Percentiles rank a stretch among this genome's conserved stretches.
Conservation (phyloP, 2,888 invertebrate species). For the Lypha dubia region DNA sequence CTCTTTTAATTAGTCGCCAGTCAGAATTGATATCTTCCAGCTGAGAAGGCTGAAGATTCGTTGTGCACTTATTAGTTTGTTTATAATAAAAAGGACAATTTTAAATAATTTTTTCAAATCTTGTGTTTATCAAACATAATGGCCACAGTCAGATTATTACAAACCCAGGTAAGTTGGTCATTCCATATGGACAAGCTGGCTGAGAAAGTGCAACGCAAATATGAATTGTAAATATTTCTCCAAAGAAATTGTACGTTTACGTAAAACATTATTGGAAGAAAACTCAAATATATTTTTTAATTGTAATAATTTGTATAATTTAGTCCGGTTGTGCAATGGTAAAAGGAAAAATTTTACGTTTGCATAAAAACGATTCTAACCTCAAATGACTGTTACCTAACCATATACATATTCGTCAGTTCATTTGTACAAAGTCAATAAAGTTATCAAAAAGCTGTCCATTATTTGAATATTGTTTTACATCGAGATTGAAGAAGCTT, state of each 20-base stretch:
- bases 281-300: not conserved
- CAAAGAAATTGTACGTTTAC: not conserved
- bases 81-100: constrained; percentile 34
- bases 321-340: constrained; percentile 58
- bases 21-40: constrained; percentile 83
- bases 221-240: not conserved
- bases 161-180: constrained; percentile 79
- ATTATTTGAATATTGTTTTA: constrained; percentile 3
- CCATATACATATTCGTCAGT: constrained; percentile 66
- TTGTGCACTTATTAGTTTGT: constrained; percentile 73
- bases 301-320: not conserved
- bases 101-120: constrained; percentile 45
- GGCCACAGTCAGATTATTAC: constrained; percentile 80
- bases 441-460: constrained; percentile 18
- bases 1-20: constrained; percentile 71
- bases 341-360: constrained; percentile 69
- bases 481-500: not conserved
- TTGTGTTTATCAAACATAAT: constrained; percentile 74
- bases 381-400: constrained; percentile 81
- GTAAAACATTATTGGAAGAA: constrained; percentile 1
- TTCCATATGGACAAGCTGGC: not conserved
- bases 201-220: not conserved
- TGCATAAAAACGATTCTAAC: constrained; percentile 77
- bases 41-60: constrained; percentile 84
- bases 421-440: constrained; percentile 38